phyloP scores from a whole-genome alignment of 2,888 invertebrate species.

The Melieria crassipennis region DNA sequence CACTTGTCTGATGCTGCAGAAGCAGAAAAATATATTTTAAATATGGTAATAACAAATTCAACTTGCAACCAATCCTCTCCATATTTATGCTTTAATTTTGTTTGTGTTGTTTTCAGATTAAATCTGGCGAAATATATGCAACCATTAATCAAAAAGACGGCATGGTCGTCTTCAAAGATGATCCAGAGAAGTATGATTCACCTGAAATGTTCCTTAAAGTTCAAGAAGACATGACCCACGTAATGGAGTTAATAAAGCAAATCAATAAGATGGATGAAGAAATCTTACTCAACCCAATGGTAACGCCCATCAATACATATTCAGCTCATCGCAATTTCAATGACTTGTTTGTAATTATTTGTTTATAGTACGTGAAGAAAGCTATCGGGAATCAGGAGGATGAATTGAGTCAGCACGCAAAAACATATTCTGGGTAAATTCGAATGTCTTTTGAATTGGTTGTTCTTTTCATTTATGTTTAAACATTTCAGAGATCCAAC shows the following conservation, averaged over 20 bases:
- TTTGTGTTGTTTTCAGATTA: constrained; percentile 74
- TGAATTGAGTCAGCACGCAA: constrained; percentile 66
- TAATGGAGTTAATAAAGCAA: constrained; percentile 88
- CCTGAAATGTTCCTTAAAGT: constrained; percentile 86
- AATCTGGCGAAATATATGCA: constrained; percentile 96
- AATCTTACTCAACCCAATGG: constrained; percentile 90
- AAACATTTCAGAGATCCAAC: constrained; percentile 57
- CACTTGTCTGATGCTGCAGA: constrained; percentile 84
- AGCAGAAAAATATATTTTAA: constrained; percentile 92
- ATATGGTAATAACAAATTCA: constrained; percentile 76
- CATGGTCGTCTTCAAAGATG: constrained; percentile 96
- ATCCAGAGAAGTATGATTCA: constrained; percentile 94
- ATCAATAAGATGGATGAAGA: constrained; percentile 94
- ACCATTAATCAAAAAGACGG: constrained; percentile 98
- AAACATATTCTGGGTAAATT: constrained; percentile 61
- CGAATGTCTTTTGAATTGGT: neutral
- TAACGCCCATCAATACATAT: constrained; percentile 46
- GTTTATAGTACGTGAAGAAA: constrained; percentile 71
- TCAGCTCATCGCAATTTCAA: neutral
- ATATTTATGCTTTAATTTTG: neutral
- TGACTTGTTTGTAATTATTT: constrained; percentile 1
- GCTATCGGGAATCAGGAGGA: constrained; percentile 72
- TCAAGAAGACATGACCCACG: constrained; percentile 85
- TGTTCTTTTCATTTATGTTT: neutral
- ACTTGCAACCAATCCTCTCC: neutral